Conservation (phyloP, 2,113 vertebrate genomes). For the Sclerurus mexicanus region DNA sequence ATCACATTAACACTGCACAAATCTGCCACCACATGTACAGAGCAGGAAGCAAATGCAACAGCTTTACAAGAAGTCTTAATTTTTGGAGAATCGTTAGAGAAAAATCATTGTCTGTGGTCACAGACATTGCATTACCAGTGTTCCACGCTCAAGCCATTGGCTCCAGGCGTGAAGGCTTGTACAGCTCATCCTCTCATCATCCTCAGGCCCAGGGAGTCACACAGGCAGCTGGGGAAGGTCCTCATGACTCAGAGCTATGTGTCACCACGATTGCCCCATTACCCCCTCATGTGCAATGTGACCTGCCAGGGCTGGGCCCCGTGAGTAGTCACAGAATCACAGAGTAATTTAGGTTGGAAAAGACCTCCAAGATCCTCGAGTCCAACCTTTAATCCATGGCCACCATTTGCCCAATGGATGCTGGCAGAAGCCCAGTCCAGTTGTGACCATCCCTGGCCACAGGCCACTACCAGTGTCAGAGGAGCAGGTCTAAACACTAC, state of each 20-base stretch:
- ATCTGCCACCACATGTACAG: neutral
- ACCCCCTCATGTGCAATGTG: rapidly evolving
- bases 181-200: neutral
- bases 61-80: neutral
- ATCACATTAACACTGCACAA: neutral
- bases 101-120: neutral
- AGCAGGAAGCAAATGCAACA: neutral
- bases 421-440: neutral
- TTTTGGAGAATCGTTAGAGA: neutral
- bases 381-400: neutral
- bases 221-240: rapidly evolving
- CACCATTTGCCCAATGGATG: neutral
- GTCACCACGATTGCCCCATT: rapidly evolving
- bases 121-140: rapidly evolving
- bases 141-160: neutral
- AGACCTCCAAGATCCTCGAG: neutral
- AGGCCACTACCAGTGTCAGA: neutral
- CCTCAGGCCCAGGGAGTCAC: neutral
- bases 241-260: neutral
- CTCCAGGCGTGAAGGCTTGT: neutral
- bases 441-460: neutral
- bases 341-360: neutral
- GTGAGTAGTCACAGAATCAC: neutral
- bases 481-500: neutral
- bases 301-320: neutral